These are phyloP conservation scores for Hassar affinis DNA, from an alignment of 2,113 vertebrate species.

Conservation along the genomic window DNA sequence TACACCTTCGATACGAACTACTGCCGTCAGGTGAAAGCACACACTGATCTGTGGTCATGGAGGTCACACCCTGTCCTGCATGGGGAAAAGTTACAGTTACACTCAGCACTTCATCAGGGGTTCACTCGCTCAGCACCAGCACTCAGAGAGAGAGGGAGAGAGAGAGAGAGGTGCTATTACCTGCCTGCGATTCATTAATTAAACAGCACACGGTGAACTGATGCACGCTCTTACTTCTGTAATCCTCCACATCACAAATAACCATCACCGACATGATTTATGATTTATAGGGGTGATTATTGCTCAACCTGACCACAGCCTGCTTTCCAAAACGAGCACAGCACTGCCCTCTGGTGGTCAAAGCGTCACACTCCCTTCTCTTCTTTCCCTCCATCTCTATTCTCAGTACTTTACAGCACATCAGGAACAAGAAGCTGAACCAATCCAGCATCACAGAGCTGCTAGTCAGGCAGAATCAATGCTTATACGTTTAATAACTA, in stretches of 20 bases:
- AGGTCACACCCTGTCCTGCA: not conserved
- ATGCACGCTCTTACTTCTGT: not conserved
- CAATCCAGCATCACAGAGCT: not conserved
- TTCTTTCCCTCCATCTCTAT: not conserved
- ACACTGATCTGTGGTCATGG: not conserved
- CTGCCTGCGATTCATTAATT: conserved; percentile 36
- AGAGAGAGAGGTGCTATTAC: conserved; percentile 41
- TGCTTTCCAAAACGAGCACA: conserved; percentile 13
- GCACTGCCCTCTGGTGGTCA: conserved; percentile 62
- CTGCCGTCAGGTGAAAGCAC: not conserved
- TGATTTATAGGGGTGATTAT: not conserved
- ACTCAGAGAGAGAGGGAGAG: conserved; percentile 44
- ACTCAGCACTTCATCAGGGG: conserved; percentile 60
- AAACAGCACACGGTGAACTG: conserved; percentile 24
- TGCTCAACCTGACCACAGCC: not conserved
- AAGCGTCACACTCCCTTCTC: too few relatives aligned
- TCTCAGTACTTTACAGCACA: not conserved
- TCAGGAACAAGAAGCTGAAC: not conserved
- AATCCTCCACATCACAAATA: not conserved
- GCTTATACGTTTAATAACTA: not conserved
- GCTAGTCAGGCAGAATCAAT: not conserved
- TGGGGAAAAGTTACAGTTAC: conserved; percentile 43
- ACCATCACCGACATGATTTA: not conserved
- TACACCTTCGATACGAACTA: not conserved
- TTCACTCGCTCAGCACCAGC: conserved; percentile 55